These are phyloP conservation scores for Cariama cristata DNA, from an alignment of 2,113 vertebrate species.

Conservation along the genomic window DNA sequence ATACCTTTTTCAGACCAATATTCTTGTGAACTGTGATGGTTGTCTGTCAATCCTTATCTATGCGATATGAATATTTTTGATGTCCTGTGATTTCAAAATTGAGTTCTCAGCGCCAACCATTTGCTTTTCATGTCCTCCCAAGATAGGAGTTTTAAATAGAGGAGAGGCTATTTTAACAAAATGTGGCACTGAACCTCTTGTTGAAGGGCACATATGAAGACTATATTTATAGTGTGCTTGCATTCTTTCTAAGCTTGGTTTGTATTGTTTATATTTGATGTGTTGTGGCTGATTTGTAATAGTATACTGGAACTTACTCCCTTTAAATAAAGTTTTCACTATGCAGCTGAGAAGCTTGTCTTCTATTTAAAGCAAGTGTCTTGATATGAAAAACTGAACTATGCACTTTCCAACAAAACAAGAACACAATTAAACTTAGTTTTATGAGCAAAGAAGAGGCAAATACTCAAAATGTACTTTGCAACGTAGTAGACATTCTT, in stretches of 20 bases:
- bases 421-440: background rate
- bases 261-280: slow-evolving; percentile 69
- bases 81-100: slow-evolving; percentile 36
- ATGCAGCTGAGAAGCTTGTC: slow-evolving; percentile 58
- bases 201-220: slow-evolving; percentile 23
- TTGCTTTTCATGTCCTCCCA: slow-evolving; percentile 45
- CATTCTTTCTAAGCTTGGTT: slow-evolving; percentile 40
- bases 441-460: background rate
- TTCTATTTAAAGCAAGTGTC: background rate
- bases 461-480: background rate
- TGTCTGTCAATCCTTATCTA: background rate
- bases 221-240: slow-evolving; percentile 51
- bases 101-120: background rate
- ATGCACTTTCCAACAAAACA: background rate
- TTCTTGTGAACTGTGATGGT: background rate
- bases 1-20: background rate
- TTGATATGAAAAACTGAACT: background rate
- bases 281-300: slow-evolving; percentile 73
- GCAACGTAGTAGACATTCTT: background rate
- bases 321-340: slow-evolving; percentile 82
- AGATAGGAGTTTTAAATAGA: slow-evolving; percentile 16
- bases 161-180: slow-evolving; percentile 22
- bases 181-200: slow-evolving; percentile 38
- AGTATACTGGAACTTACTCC: slow-evolving; percentile 56
- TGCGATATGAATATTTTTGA: background rate